A percentile compares a stretch with the other conserved stretches of the same genome.
Conservation (phyloP, 1,140 invertebrate genomes). For the Leptopilina clavipes region DNA sequence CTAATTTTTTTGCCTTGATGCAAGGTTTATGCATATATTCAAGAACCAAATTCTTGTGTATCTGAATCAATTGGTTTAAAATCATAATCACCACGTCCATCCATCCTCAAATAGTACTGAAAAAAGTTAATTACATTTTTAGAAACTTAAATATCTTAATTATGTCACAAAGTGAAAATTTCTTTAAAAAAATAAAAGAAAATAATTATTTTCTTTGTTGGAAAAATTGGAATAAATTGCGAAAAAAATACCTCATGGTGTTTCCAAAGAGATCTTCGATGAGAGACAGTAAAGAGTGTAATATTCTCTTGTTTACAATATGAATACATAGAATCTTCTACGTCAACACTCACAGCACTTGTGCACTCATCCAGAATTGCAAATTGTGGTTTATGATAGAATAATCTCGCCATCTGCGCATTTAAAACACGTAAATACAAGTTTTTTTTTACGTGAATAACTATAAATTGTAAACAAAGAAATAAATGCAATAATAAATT, state of each 20-base stretch:
- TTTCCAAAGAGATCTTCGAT: constrained; percentile 96
- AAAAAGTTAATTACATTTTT: constrained; percentile 56
- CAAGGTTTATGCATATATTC: constrained; percentile 68
- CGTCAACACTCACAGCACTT: constrained; percentile 97
- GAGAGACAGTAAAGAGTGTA: constrained; percentile 97
- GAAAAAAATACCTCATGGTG: constrained; percentile 88
- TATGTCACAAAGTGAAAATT: too few relatives aligned
- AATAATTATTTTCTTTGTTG: too few relatives aligned
- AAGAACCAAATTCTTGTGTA: constrained; percentile 95
- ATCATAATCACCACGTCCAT: constrained; percentile 91
- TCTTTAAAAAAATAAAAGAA: too few relatives aligned
- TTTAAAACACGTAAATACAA: background rate
- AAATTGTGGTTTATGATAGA: constrained; percentile 98
- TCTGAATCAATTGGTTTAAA: constrained; percentile 90
- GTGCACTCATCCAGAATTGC: constrained; percentile 99
- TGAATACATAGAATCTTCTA: constrained; percentile 97
- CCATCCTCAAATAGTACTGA: constrained; percentile 93
- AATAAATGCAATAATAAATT: constrained; percentile 62
- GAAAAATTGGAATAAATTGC: constrained; percentile 20
- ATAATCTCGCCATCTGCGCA: constrained; percentile 92
- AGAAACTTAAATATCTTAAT: too few relatives aligned
- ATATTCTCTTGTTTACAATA: constrained; percentile 93
- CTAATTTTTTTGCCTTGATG: constrained; percentile 39
- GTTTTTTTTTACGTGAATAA: background rate
- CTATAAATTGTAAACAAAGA: constrained; percentile 24